These are phyloP conservation scores for Montipora capitata DNA, from an alignment of 92 coral and sea anemone species.

Conservation along the genomic window DNA sequence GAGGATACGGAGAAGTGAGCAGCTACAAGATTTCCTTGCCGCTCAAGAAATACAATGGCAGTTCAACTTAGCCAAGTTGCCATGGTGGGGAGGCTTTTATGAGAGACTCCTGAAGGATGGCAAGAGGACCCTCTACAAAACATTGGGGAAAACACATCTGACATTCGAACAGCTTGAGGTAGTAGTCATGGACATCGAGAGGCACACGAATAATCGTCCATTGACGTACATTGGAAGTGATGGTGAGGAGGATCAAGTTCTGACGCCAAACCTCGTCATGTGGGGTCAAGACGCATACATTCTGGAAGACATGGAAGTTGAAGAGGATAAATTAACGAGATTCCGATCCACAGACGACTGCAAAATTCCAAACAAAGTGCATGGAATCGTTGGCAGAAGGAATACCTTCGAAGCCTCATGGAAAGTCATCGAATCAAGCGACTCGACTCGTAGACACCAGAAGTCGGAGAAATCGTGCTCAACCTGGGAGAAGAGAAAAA, in stretches of 20 bases:
- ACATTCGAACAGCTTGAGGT: slow-evolving; percentile 37
- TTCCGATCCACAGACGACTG: neutral
- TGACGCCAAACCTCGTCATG: no score
- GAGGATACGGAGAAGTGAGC: slow-evolving; percentile 15
- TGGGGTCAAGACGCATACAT: neutral
- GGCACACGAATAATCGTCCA: slow-evolving; percentile 65
- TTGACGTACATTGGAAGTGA: neutral
- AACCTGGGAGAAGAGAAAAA: neutral
- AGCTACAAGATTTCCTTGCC: no score
- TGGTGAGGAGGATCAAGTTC: slow-evolving; percentile 24
- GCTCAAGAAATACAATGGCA: no score
- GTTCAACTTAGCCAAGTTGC: no score
- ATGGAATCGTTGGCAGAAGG: neutral
- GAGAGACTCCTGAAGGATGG: neutral
- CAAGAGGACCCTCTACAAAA: slow-evolving; percentile 68
- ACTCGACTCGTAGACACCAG: no score
- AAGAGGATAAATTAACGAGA: neutral
- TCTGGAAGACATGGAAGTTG: slow-evolving; percentile 22
- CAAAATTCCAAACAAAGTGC: neutral
- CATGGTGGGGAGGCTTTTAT: no score
- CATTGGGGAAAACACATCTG: slow-evolving; percentile 53
- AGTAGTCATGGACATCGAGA: slow-evolving; percentile 67
- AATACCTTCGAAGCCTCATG: neutral
- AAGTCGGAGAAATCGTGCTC: neutral
- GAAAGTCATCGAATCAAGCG: no score